Percentiles rank a stretch among this genome's conserved stretches.
phyloP scores from a whole-genome alignment of 2,113 vertebrate species.

The Acinonyx jubatus region DNA sequence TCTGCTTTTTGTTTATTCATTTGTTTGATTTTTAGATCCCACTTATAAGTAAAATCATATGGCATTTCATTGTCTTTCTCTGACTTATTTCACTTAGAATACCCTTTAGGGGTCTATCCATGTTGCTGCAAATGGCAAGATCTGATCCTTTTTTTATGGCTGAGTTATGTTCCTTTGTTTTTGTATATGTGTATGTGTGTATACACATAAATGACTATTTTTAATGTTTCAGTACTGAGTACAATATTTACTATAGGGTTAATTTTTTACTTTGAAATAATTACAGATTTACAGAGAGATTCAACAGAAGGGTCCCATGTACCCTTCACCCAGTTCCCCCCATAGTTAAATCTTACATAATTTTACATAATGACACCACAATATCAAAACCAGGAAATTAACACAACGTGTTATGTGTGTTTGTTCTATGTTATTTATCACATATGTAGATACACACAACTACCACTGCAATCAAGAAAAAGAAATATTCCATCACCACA shows the following conservation, averaged over 20 bases:
- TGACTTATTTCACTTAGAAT: neutral
- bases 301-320: neutral
- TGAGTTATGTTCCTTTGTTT: neutral
- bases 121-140: neutral
- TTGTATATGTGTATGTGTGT: neutral
- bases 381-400: neutral
- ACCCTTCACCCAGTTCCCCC: neutral
- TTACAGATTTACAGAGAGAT: neutral
- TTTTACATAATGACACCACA: neutral
- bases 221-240: neutral
- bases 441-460: neutral
- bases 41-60: neutral
- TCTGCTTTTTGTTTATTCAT: neutral
- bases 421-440: neutral
- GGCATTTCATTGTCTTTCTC: neutral
- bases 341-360: neutral
- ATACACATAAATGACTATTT: neutral
- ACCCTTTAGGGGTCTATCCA: neutral
- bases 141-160: neutral
- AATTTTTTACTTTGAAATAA: neutral
- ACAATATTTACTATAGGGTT: neutral
- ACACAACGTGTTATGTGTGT: neutral
- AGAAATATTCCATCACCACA: neutral
- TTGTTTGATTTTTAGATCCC: neutral
- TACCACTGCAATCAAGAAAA: neutral